Evolutionary conservation across 1,140 invertebrate genomes (phyloP), one percentile per base, ranked within the genome.

Genomic region (Cryptotermes secundus): DNA sequence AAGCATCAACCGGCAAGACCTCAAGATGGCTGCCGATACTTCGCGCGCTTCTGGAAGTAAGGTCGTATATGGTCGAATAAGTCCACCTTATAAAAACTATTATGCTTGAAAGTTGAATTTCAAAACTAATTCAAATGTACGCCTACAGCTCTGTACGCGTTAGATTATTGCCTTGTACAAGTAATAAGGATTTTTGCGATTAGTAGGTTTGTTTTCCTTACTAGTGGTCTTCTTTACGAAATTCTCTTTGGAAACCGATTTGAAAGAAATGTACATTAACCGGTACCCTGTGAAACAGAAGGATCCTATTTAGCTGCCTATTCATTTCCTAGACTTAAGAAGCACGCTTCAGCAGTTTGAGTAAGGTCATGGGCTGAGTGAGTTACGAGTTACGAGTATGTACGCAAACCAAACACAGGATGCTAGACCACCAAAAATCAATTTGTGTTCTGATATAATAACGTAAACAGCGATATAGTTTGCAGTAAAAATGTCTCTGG

Each of bases 61-160:
- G 59, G 59, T 72, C 59, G 31, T 72, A 31, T 72, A 72, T 72
- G 59, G 59, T 72, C 59, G 6, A n/a, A 72, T 72, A 72, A 72
- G 59, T 26, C 31, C 59, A 72, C n/a, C 9, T 72, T 72, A 6
- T 72, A 7, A 9, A 6, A 72, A 26, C 19, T 31, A n/a, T 31
- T 72, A 31, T 72, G 4, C 9, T n/a, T 72, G 26, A 72, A 72
- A 14, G 59, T 72, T 31, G 26, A 7, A 14, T 31, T 72, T 26
- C n/a, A n/a, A 72, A 31, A 14, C 12, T 72, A 10, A 26, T 72
- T 72, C 26, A 7, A 31, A 72, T 31, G 26, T 9, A 31, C 53
- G 53, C 7, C 53, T n/a, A n/a, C 4, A 38, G 12, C 38, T 38
- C 38, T 31, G 31, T 72, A 10, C 16, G n/a, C 4, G n/a, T 31